Conservation (phyloP, 2,113 vertebrate genomes). For the Poeciliopsis occidentalis region DNA sequence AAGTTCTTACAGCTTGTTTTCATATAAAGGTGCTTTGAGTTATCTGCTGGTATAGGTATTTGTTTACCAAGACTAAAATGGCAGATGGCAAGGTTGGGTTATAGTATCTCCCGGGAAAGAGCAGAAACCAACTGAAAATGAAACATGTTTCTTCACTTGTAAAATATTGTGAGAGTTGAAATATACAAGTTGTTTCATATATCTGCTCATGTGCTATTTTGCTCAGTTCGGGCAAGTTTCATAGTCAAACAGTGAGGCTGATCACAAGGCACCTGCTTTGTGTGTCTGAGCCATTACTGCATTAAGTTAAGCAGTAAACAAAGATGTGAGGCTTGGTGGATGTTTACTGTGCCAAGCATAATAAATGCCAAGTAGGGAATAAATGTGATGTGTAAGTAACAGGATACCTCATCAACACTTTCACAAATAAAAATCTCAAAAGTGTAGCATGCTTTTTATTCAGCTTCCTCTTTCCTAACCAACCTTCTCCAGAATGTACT, state of each 20-base stretch:
- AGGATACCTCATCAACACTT: not conserved
- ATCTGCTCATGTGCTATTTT: not conserved
- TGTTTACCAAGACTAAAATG: conserved; percentile 85
- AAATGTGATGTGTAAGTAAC: not conserved
- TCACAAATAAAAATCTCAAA: not conserved
- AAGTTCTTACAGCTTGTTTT: conserved; percentile 27
- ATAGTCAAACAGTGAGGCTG: not conserved
- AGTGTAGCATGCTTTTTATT: not conserved
- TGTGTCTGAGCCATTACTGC: not conserved
- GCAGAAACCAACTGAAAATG: conserved; percentile 44
- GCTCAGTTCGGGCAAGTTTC: not conserved
- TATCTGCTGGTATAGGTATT: conserved; percentile 69
- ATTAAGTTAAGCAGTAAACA: not conserved
- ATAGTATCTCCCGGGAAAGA: conserved; percentile 64
- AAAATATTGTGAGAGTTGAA: not conserved
- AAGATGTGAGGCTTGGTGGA: not conserved
- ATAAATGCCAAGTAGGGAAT: not conserved
- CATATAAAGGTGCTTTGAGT: conserved; percentile 55
- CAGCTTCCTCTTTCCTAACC: not conserved
- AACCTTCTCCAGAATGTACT: not conserved
- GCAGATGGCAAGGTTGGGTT: conserved; percentile 87
- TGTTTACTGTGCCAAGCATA: not conserved
- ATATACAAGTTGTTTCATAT: not conserved
- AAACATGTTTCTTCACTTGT: conserved; percentile 43
- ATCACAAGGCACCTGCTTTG: not conserved